Conservation (phyloP, 2,113 vertebrate genomes). For the Hyla sarda region DNA sequence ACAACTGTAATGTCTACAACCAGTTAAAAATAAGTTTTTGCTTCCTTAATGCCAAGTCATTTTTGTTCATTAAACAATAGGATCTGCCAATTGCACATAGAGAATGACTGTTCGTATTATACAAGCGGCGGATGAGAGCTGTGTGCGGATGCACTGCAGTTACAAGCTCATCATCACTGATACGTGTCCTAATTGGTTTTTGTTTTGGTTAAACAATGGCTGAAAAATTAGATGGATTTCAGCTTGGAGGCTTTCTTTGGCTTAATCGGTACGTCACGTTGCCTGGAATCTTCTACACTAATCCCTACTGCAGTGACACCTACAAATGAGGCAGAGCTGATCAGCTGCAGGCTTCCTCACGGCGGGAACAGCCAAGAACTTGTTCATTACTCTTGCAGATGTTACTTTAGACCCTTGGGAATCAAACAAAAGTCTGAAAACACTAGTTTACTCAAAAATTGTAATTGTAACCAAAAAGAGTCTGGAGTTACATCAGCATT, state of each 20-base stretch:
- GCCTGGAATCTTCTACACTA: constrained; percentile 58
- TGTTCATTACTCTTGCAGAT: constrained; percentile 64
- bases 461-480: constrained; percentile 60
- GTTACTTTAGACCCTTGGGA: constrained; percentile 63
- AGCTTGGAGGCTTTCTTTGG: constrained; percentile 56
- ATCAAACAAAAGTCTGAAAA: constrained; percentile 62
- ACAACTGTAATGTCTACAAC: background rate
- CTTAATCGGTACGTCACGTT: constrained; percentile 31
- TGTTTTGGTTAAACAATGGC: constrained; percentile 51
- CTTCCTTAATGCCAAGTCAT: background rate
- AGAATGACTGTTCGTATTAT: constrained; percentile 33
- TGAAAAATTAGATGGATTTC: constrained; percentile 59
- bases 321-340: constrained; percentile 63
- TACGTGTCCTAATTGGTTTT: constrained; percentile 32
- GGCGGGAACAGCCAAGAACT: constrained; percentile 60
- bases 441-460: constrained; percentile 34
- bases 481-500: background rate
- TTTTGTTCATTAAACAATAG: background rate
- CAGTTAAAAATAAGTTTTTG: background rate
- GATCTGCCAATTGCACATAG: constrained; percentile 45
- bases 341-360: constrained; percentile 59
- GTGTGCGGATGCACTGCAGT: background rate
- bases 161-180: background rate
- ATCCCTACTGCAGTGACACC: constrained; percentile 55
- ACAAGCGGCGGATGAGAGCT: constrained; percentile 48